These are phyloP conservation scores for Apamea sordens DNA, from an alignment of 2,888 invertebrate genomes.

Conservation along the genomic window DNA sequence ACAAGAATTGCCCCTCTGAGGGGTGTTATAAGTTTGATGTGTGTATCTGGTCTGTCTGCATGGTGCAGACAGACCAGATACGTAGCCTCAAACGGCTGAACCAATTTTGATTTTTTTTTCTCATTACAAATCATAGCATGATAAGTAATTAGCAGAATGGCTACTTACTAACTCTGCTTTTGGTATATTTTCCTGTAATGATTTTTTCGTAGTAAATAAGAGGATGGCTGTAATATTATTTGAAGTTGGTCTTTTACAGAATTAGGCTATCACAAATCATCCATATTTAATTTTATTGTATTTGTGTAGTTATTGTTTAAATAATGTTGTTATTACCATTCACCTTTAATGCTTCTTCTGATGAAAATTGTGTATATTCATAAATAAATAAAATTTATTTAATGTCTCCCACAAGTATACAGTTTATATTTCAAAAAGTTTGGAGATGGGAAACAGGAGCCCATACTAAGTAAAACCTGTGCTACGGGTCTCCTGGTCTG, in stretches of 20 bases:
- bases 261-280: neutral
- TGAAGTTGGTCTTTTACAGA: neutral
- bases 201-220: neutral
- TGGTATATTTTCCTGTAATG: neutral
- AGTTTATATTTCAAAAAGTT: neutral
- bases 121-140: neutral
- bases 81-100: no score
- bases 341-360: neutral
- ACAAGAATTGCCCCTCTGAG: no score
- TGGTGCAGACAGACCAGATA: no score
- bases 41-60: no score
- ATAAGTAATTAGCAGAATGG: neutral
- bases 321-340: neutral
- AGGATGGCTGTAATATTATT: neutral
- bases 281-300: neutral
- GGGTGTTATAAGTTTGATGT: no score
- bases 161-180: neutral
- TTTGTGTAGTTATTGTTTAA: neutral
- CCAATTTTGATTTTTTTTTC: no score
- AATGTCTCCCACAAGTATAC: neutral
- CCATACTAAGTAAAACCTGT: neutral
- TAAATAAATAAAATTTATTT: neutral
- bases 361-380: neutral
- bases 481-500: neutral
- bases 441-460: neutral